Evolutionary conservation across 2,113 vertebrate species (phyloP), one percentile per base, ranked within the genome.

Genomic region (Pachypanchax playfairii): DNA sequence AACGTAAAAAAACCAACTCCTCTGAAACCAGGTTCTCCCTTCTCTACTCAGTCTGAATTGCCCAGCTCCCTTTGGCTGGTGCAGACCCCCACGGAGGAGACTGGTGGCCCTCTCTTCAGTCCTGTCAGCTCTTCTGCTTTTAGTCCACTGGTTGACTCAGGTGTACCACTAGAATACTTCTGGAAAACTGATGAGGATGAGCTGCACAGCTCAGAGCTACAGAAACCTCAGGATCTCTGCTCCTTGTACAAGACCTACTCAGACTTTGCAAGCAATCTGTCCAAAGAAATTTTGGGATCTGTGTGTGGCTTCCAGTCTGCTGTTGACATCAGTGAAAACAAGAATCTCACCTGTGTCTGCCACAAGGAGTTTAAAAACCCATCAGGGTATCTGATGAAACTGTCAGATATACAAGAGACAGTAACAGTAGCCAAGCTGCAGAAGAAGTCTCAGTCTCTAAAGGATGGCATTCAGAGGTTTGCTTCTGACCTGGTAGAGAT

Each of bases 1-100:
- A 93, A 96, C 22, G 91, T 99, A 58, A 96, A 87, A 85, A 99
- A 98, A 64, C 97, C 97, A 62, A 99, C 95, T 47, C 96, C 97
- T 55, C 93, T 94, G 39, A 98, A 97, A 73, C 96, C 95, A 14
- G 95, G 95, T 35, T 93, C 91, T 44, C 94, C 95, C 0, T 96
- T 93, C 21, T 87, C 92, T 53, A 86, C 88, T 31, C 70, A 90
- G 17, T 87, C 92, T 2, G 96, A 96, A 35, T 70, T 93, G 33
- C 92, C 94, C 0, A 96, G 96, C 82, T 96, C 95, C 6, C 94
- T 95, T 51, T 92, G 94, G 5, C 95, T 87, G 0, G 84, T 92
- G 35, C 94, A 90, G 85, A 90, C 92, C 0, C 87, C 94, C 1
- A 91, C 90, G 35, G 96, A 98, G 4, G 96, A 99, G 33, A 94